phyloP scores from a whole-genome alignment of 2,113 vertebrate genomes.

The Phrynocephalus versicolor region DNA sequence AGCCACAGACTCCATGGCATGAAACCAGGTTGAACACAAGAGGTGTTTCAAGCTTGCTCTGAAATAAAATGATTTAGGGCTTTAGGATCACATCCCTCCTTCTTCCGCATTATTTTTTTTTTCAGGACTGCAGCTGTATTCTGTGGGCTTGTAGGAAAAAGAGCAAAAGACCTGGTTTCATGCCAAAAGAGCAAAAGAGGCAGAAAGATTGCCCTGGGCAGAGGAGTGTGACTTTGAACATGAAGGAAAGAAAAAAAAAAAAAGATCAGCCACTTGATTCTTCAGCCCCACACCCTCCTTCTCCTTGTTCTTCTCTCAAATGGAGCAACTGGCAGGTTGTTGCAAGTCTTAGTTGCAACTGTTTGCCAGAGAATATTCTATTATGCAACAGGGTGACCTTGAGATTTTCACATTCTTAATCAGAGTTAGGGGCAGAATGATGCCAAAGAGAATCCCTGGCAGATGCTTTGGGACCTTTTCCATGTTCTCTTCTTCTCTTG shows the following conservation, averaged over 20 bases:
- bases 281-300: background rate
- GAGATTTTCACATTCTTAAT: background rate
- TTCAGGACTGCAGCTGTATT: no score
- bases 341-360: background rate
- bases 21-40: slow-evolving; percentile 35
- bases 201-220: no score
- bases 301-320: background rate
- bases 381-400: background rate
- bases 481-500: background rate
- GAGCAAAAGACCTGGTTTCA: no score
- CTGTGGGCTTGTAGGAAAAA: no score
- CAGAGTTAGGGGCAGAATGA: background rate
- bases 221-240: background rate
- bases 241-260: no score
- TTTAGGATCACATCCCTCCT: background rate
- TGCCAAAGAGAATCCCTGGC: background rate
- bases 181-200: background rate
- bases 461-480: background rate
- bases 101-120: no score
- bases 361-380: background rate
- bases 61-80: slow-evolving; percentile 50
- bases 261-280: background rate
- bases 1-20: no score
- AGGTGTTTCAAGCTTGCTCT: slow-evolving; percentile 30
- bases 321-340: background rate